Base-by-base conservation (phyloP, 2,797 vertebrate genomes). In the Heliangelus exortis region DNA sequence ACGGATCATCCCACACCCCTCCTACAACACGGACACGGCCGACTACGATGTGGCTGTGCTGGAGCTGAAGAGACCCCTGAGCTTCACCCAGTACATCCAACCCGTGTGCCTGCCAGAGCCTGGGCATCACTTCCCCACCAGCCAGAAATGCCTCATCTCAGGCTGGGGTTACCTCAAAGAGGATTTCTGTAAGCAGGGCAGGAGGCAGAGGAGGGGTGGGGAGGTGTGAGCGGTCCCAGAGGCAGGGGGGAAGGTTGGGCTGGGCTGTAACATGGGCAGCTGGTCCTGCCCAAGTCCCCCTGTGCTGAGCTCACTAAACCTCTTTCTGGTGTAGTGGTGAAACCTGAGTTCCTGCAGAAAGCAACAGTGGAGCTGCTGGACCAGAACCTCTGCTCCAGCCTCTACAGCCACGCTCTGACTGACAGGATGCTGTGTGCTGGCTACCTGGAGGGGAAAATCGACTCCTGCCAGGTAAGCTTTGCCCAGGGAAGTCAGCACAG, bases 371-470 rank as follows among this genome's bases (percentile, higher is more conserved):
- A 99, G 96, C 97, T 99, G 73, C 98, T 99, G 62, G 99, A 99
- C 92, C 98, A 99, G 73, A 97, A 95, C 2, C 94, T 98, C 33
- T 99, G 99, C 77, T 98, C 98, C 81, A 97, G 97, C 50, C 98
- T 99, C 5, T 99, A 99, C 62, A 98, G 98, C 96, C 98, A 98
- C 5, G 95, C 94, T 0, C 95, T 99, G 79, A 99, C 99, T 0
- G 97, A 98, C 61, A 98, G 98, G 97, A 99, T 99, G 99, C 71
- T 99, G 97, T 99, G 99, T 36, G 99, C 99, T 1, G 99, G 99
- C 58, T 99, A 99, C 95, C 97, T 99, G 96, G 98, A 99, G 39
- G 99, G 99, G 77, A 99, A 98, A 62, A 98, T 99, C 33, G 99
- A 99, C 95, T 99, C 99, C 28, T 99, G 99, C 95, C 99, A 99